These are phyloP conservation scores for Tenodera sinensis DNA, from an alignment of 2,888 invertebrate genomes.

Conservation along the genomic window DNA sequence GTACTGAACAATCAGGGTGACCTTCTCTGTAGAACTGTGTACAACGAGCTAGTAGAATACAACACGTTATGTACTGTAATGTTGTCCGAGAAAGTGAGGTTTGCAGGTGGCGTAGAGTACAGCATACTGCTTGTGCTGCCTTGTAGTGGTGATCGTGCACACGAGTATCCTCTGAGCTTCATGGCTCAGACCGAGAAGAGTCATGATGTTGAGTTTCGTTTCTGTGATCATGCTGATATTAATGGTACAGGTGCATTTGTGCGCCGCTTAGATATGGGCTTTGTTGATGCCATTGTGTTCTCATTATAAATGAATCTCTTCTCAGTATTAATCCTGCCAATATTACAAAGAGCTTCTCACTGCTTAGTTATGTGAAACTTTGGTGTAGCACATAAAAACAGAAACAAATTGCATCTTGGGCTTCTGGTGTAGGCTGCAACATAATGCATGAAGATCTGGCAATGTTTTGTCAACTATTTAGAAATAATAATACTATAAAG, in stretches of 20 bases:
- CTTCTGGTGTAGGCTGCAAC: no score
- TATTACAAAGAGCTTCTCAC: no score
- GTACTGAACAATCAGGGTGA: conserved; percentile 17
- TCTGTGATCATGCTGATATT: conserved; percentile 27
- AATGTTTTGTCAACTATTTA: no score
- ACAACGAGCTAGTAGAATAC: conserved; percentile 26
- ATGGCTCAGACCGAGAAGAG: conserved; percentile 24
- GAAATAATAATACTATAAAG: no score
- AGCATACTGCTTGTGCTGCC: conserved; percentile 26
- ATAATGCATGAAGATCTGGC: no score
- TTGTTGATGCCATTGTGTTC: conserved; percentile 28
- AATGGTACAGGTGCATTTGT: conserved; percentile 24
- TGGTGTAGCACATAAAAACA: no score
- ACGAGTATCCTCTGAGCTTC: conserved; percentile 28
- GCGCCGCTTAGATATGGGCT: conserved; percentile 29
- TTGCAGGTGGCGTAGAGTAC: conserved; percentile 21
- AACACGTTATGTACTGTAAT: conserved; percentile 22
- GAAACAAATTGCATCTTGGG: no score
- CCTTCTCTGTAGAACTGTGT: conserved; percentile 19
- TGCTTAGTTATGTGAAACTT: no score
- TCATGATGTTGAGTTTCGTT: conserved; percentile 26
- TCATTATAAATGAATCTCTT: background rate
- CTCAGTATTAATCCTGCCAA: no score
- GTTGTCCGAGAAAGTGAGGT: conserved; percentile 23
- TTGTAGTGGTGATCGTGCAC: background rate